Conservation (phyloP, 2,113 vertebrate genomes). For the Cricetomys ansorgei region DNA sequence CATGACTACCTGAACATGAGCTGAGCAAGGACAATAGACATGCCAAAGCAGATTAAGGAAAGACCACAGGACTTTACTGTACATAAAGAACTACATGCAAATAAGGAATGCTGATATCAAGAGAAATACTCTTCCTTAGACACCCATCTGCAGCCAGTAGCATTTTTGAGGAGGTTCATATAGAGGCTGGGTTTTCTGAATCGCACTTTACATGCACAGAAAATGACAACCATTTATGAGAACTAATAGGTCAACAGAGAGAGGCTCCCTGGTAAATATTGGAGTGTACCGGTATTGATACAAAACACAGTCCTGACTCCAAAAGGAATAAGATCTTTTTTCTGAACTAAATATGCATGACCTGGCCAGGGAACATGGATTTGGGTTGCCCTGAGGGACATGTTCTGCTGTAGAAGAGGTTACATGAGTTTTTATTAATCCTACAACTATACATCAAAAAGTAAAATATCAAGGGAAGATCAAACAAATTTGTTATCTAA, state of each 20-base stretch:
- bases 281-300: background rate
- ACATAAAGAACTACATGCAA: background rate
- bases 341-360: background rate
- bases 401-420: background rate
- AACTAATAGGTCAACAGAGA: background rate
- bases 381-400: background rate
- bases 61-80: background rate
- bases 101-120: background rate
- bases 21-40: background rate
- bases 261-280: background rate
- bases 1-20: background rate
- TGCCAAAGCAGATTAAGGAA: background rate
- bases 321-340: background rate
- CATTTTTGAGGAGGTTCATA: conserved; percentile 71
- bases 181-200: conserved; percentile 68
- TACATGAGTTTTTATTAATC: background rate
- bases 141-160: conserved; percentile 56
- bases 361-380: background rate
- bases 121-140: background rate
- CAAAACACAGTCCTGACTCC: background rate
- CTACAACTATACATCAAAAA: background rate
- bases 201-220: conserved; percentile 35
- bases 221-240: conserved; percentile 52
- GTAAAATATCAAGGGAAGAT: too few species aligned
- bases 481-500: background rate